Base-by-base conservation (phyloP, 2,888 invertebrate species). In the Idaea biselata region DNA sequence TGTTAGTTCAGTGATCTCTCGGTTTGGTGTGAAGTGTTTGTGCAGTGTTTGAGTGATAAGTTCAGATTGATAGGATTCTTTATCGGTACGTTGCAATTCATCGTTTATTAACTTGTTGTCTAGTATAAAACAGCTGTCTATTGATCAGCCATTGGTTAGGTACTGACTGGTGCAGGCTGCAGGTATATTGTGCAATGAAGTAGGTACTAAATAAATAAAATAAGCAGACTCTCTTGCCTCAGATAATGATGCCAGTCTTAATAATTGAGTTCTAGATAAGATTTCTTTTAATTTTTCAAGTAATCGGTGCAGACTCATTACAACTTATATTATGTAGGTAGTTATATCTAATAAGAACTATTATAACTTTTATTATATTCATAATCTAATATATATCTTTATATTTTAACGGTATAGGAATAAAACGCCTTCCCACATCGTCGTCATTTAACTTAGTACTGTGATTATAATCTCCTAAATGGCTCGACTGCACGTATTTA, bases 351-450 rank as follows among this genome's bases (percentile, higher is more conserved):
- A 44, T 14, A 44, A 44, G 14, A 14, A 14, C 11, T 44, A 3
- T 44, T 44, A 44, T 3, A 44, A 44, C 11, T 7, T 44, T 11
- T 69, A n/a, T n/a, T n/a, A n/a, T n/a, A n/a, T n/a, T n/a, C n/a
- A n/a, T n/a, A n/a, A n/a, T n/a, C n/a, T n/a, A n/a, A n/a, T 72
- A 69, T 62, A 68, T 64, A 61, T 76, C 70, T 60, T 77, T 82
- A 65, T 78, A 65, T 71, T 75, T 75, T 61, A 88, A 78, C 25
- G 84, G 82, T 67, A 89, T 78, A 11, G 86, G 87, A 72, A 89
- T 69, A 73, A 80, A 83, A 63, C 71, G 72, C 56, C 77, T 75
- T 44, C 44, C 44, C 1, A 14, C 44, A 64, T 83, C 78, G 61
- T 80, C 76, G 59, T 66, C 69, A 63, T 16, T 55, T 6, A 17